phyloP scores from a whole-genome alignment of 1,140 invertebrate species.

The Harpegnathos saltator region DNA sequence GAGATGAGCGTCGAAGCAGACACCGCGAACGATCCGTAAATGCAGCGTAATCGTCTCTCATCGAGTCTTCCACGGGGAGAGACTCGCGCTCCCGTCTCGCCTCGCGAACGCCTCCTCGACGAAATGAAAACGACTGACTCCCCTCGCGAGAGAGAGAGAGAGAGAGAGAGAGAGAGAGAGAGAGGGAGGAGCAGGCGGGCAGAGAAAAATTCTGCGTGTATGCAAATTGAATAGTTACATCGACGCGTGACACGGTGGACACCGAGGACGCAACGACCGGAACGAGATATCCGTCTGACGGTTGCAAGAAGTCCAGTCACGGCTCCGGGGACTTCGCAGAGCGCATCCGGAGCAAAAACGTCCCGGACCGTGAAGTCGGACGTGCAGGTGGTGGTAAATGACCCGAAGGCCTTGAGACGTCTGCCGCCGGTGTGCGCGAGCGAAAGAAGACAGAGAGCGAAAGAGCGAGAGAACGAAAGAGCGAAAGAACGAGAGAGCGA shows the following conservation, averaged over 20 bases:
- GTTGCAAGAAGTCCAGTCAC: constrained; percentile 52
- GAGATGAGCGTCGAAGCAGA: too few relatives aligned
- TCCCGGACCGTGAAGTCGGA: constrained; percentile 78
- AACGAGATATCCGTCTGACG: constrained; percentile 32
- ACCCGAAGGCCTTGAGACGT: constrained; percentile 85
- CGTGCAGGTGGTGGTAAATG: constrained; percentile 84
- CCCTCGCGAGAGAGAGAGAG: too few relatives aligned
- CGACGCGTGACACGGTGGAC: neutral
- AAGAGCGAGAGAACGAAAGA: too few relatives aligned
- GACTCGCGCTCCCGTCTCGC: too few relatives aligned
- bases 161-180: too few relatives aligned
- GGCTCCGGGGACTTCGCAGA: constrained; percentile 54
- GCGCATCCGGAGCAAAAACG: constrained; percentile 72
- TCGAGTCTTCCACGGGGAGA: neutral
- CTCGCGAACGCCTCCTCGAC: neutral
- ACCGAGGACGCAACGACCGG: constrained; percentile 15
- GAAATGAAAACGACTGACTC: neutral
- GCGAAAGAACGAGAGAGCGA: too few relatives aligned
- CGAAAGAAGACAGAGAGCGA: too few relatives aligned
- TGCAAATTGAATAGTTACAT: neutral
- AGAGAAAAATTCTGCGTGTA: neutral
- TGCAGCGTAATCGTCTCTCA: neutral
- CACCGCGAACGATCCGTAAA: too few relatives aligned
- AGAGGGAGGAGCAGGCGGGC: too few relatives aligned
- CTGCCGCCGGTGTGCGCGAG: constrained; percentile 66